Evolutionary conservation across 2,797 vertebrate species (phyloP).

Genomic region (Lophura swinhoii): DNA sequence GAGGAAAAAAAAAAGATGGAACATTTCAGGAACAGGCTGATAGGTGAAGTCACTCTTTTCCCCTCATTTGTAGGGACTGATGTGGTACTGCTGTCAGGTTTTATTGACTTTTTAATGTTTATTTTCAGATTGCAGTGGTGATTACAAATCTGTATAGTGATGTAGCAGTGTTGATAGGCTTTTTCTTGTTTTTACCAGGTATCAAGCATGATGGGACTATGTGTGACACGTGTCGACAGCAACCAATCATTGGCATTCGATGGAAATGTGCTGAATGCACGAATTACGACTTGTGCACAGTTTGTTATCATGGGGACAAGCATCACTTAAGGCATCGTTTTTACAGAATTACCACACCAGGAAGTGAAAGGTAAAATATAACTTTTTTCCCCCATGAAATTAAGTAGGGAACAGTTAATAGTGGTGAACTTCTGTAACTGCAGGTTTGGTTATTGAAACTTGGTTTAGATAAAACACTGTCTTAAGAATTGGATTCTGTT

Average conservation of each 20-base stretch:
- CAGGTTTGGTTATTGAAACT: neutral
- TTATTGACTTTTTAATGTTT: neutral
- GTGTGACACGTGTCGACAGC: conserved; percentile 98
- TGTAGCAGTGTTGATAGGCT: neutral
- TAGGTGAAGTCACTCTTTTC: neutral
- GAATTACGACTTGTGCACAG: conserved; percentile 98
- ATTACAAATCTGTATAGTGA: neutral
- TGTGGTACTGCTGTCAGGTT: neutral
- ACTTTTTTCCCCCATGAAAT: fast-evolving
- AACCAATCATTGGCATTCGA: conserved; percentile 98
- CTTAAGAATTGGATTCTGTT: neutral
- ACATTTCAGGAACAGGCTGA: neutral
- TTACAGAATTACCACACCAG: conserved; percentile 98
- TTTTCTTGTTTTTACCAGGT: conserved; percentile 77
- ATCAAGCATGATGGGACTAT: conserved; percentile 99
- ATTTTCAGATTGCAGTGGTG: neutral
- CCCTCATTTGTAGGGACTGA: neutral
- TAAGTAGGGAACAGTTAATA: neutral
- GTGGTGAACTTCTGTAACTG: neutral
- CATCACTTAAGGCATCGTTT: conserved; percentile 98
- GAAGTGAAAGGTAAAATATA: conserved; percentile 91
- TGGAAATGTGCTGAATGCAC: conserved; percentile 99
- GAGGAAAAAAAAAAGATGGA: neutral
- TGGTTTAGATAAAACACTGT: neutral
- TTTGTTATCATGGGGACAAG: conserved; percentile 99